Base-by-base conservation (phyloP, 2,888 invertebrate genomes). In the Ryuthela nishihirai region DNA sequence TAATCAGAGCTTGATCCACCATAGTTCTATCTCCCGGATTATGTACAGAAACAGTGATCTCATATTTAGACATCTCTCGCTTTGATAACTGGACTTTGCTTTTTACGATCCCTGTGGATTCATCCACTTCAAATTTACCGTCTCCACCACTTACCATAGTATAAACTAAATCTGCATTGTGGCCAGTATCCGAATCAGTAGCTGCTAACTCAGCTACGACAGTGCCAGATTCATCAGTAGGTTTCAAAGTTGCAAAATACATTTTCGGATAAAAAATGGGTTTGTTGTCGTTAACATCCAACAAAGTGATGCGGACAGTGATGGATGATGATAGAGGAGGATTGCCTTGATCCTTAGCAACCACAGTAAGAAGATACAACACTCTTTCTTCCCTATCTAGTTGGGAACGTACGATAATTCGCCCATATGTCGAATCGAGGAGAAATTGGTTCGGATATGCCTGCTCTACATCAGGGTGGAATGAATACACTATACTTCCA, bases 201-300 rank as follows among this genome's bases (percentile, higher is more conserved):
- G 94, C 94, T 49, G 80, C 81, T 18, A 97, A 84, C 74, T 83
- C 83, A 17, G 88, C 74, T 65, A 93, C 74, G 39, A 80, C 79
- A 23, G 82, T 80, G 17, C 86, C 85, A 20, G 47, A 23, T 12
- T 26, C 26, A 23, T 50, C 45, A 9, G 54, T 41, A 12, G 48
- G 41, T n/a, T 36, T 41, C 12, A 93, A 78, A 38, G 84, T 81
- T 67, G 87, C 81, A 71, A 91, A 85, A 74, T 95, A 95, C 70
- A 84, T 82, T 71, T 82, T 82, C 0, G 95, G 95, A 77, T 94
- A 94, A 77, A 97, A 94, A 69, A 84, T 82, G 0, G 95, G 95
- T 68, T 83, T 82, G 73, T 95, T 94, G 75, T 97, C 95, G 74
- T 97, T 95, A 12, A 90, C 83, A 75, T 95, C 95, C 59, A 84